Evolutionary conservation across 2,113 vertebrate genomes (phyloP).

Genomic region (Catagonus wagneri): DNA sequence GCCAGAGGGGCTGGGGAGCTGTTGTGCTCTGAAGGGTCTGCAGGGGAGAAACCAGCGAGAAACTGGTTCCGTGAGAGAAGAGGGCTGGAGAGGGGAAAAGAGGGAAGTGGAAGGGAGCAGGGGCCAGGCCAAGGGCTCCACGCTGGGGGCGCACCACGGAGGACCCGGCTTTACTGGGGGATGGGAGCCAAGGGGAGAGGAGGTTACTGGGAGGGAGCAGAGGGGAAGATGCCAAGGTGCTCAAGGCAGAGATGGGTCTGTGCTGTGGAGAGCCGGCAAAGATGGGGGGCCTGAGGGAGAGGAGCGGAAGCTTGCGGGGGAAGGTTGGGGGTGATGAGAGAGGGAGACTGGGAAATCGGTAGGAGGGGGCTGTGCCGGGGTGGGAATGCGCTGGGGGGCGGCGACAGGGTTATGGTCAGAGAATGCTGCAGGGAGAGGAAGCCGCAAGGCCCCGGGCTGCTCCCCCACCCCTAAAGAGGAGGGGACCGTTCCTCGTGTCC

Average conservation of each 20-base stretch:
- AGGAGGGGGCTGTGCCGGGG: conserved; percentile 58
- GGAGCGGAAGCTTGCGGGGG: conserved; percentile 54
- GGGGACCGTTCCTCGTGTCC: background rate
- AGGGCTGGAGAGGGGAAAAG: background rate
- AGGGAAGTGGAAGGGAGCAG: conserved; percentile 45
- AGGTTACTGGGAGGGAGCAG: conserved; percentile 63
- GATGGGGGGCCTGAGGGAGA: conserved; percentile 63
- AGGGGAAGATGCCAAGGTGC: conserved; percentile 62
- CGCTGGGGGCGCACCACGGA: conserved; percentile 91
- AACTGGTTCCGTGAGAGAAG: conserved; percentile 43
- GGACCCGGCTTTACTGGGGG: conserved; percentile 90
- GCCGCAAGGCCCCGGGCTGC: conserved; percentile 27
- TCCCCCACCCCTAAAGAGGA: conserved; percentile 39
- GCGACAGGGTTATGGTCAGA: conserved; percentile 61
- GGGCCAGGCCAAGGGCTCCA: conserved; percentile 77
- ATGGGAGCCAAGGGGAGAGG: conserved; percentile 88
- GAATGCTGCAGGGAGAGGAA: conserved; percentile 66
- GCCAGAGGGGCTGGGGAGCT: conserved; percentile 42
- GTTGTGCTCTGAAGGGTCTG: conserved; percentile 73
- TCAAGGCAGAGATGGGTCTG: conserved; percentile 46
- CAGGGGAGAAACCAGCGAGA: conserved; percentile 60
- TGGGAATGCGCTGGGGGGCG: conserved; percentile 54
- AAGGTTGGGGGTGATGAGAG: conserved; percentile 53
- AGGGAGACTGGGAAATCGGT: conserved; percentile 64
- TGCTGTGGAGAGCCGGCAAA: conserved; percentile 35